Percentiles rank a stretch among this genome's conserved stretches.
Evolutionary conservation across 2,888 invertebrate genomes (phyloP).

Genomic region (Diaperis boleti): DNA sequence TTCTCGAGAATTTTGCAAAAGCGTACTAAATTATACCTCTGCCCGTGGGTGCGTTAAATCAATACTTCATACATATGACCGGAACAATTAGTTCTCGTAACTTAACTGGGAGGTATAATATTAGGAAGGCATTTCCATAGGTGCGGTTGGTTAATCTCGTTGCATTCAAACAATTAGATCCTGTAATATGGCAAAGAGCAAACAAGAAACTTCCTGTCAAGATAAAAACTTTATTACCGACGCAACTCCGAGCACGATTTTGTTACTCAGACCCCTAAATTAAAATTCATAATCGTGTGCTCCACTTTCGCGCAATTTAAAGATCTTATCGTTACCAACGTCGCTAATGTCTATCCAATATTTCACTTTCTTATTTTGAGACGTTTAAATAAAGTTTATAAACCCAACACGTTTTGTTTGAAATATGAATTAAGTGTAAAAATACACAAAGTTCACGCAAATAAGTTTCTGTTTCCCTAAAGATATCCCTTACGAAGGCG

Average conservation of each 20-base stretch:
- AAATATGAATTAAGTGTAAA: too few species aligned
- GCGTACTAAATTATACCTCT: too few species aligned
- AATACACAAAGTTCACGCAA: too few species aligned
- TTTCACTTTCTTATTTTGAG: slow-evolving; percentile 12
- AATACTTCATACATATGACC: neutral
- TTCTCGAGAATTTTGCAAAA: too few species aligned
- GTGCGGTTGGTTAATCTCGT: slow-evolving; percentile 9
- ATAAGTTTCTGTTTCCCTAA: too few species aligned
- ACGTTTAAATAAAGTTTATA: too few species aligned
- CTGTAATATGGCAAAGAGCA: slow-evolving; percentile 31
- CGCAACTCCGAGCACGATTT: slow-evolving; percentile 43
- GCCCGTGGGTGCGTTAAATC: neutral
- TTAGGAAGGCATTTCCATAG: neutral
- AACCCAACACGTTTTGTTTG: too few species aligned
- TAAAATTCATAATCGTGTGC: slow-evolving; percentile 49
- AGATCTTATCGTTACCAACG: slow-evolving; percentile 40
- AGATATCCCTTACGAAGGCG: too few species aligned
- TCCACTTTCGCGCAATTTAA: slow-evolving; percentile 42
- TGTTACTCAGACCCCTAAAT: slow-evolving; percentile 48
- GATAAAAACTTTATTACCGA: slow-evolving; percentile 48
- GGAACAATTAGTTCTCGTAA: neutral
- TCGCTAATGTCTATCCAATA: slow-evolving; percentile 18
- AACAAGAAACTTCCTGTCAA: slow-evolving; percentile 44
- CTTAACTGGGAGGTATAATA: neutral
- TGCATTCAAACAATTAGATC: slow-evolving; percentile 40